Evolutionary conservation across 2,113 vertebrate genomes (phyloP).

Genomic region (Opisthocomus hoazin): DNA sequence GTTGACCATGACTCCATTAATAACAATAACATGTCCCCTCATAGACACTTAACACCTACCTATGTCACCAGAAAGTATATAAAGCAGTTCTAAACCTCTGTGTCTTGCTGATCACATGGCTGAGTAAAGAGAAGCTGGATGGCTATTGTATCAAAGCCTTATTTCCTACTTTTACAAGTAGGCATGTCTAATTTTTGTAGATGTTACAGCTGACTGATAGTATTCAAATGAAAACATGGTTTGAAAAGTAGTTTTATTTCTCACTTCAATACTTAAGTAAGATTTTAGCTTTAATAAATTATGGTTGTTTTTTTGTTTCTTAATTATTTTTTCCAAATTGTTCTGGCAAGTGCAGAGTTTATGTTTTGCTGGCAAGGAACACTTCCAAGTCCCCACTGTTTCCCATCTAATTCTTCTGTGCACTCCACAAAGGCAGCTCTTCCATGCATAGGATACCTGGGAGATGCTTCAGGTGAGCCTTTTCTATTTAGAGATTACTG

Average conservation of each 20-base stretch:
- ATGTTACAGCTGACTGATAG: neutral
- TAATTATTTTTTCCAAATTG: neutral
- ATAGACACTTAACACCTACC: neutral
- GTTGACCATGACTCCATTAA: neutral
- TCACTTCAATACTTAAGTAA: neutral
- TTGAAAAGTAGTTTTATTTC: neutral
- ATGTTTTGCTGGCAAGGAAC: neutral
- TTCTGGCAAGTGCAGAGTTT: neutral
- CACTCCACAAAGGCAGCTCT: neutral
- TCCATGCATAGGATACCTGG: neutral
- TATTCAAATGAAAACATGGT: neutral
- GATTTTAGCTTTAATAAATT: neutral
- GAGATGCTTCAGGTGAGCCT: neutral
- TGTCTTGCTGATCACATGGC: neutral
- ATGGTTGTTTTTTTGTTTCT: neutral
- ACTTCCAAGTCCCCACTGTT: neutral
- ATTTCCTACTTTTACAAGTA: neutral
- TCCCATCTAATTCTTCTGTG: neutral
- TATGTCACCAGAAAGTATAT: neutral
- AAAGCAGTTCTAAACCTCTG: neutral
- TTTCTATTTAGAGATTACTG: neutral
- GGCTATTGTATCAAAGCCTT: neutral
- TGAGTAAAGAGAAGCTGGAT: neutral
- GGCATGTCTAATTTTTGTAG: neutral
- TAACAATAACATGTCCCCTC: neutral